phyloP scores from a whole-genome alignment of 2,113 vertebrate species.

The Etheostoma cragini region DNA sequence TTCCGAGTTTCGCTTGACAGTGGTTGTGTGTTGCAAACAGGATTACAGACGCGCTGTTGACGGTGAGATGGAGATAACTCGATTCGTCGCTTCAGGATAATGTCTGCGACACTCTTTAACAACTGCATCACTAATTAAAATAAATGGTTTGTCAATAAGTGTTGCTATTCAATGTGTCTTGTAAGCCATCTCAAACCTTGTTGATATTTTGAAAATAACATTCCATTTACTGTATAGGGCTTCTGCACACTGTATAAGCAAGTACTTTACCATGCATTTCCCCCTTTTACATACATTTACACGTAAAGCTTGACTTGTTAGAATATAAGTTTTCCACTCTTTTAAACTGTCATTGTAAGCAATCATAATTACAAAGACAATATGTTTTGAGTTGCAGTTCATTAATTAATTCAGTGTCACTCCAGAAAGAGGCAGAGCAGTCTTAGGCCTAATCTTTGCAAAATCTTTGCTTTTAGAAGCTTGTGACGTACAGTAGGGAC shows the following conservation, averaged over 20 bases:
- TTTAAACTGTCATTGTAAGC: neutral
- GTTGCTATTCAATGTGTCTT: constrained; percentile 9
- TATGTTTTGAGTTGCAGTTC: neutral
- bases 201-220: constrained; percentile 6
- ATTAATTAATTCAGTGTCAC: neutral
- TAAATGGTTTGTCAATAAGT: constrained; percentile 36
- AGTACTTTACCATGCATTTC: neutral
- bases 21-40: constrained; percentile 50
- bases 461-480: neutral
- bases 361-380: neutral
- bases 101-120: constrained; percentile 19
- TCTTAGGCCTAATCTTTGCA: neutral
- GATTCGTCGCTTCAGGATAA: constrained; percentile 37
- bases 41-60: constrained; percentile 63
- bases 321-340: neutral
- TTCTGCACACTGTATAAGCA: neutral
- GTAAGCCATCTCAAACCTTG: neutral
- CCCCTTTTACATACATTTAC: neutral
- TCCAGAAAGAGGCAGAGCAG: neutral
- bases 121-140: constrained; percentile 40
- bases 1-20: constrained; percentile 51
- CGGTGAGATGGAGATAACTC: constrained; percentile 27
- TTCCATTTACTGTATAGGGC: neutral
- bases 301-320: neutral
- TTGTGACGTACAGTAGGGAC: neutral